Evolutionary conservation across 2,888 invertebrate species (phyloP), one percentile per base, ranked within the genome.

Genomic region (Habrosyne pyritoides): DNA sequence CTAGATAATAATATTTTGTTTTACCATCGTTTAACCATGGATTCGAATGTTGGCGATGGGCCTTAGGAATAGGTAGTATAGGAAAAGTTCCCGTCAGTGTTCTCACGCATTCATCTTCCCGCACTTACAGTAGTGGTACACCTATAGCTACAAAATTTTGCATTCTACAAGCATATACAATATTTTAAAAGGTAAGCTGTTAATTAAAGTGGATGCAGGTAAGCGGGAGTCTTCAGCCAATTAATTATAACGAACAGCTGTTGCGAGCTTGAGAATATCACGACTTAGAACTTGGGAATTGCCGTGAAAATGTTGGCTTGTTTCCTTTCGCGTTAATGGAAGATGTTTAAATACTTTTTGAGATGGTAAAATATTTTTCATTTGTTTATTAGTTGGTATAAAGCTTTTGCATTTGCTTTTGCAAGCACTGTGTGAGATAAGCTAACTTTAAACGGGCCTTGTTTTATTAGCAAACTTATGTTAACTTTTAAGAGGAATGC

Each of bases 241-340:
- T 76, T 77, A 74, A 74, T 76, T 71, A 69, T 66, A 63, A 55
- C 62, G 59, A 61, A 62, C 69, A 70, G 70, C 63, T 71, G 71
- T 61, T 70, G 56, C 66, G 42, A 42, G 42, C 42, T 18, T 42
- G 42, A n/a, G 42, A 42, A 42, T 42, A 42, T 42, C 42, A 42
- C 42, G 6, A 42, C 42, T 42, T n/a, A 18, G 42, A 42, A 42
- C 6, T 42, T 42, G 18, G 42, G 18, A 42, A 42, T 18, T 42
- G 18, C 42, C 42, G 42, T 14, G 42, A 42, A 42, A 42, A 42
- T 42, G 42, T 42, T 42, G 42, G 14, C 18, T 42, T 42, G 42
- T 42, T 42, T 42, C 42, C 42, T 42, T 42, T 14, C 36, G 10
- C 36, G 14, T 14, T 42, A 18, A 42, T 42, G 18, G 8, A 8